These are phyloP conservation scores for Boloria selene DNA, from an alignment of 2,888 invertebrate species.

Conservation along the genomic window DNA sequence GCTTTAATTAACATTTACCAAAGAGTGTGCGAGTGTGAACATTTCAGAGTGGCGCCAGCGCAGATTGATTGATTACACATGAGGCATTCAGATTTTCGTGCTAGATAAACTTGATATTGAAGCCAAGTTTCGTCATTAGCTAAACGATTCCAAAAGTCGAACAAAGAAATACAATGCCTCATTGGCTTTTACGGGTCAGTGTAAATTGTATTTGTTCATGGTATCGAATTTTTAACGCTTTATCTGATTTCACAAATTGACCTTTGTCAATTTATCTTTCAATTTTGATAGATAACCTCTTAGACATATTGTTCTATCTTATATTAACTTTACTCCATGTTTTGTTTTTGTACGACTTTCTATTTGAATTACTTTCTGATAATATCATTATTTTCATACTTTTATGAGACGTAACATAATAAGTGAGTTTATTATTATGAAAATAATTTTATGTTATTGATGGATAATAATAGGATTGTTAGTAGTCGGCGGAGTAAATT, in stretches of 20 bases:
- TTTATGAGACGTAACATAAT: too few species aligned
- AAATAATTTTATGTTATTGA: constrained; percentile 35
- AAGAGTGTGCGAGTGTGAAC: constrained; percentile 32
- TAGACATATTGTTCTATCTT: not conserved
- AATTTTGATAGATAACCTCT: not conserved
- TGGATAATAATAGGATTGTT: constrained; percentile 44
- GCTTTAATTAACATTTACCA: constrained; percentile 41
- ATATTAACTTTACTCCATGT: not conserved
- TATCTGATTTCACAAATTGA: constrained; percentile 14
- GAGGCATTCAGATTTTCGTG: constrained; percentile 33
- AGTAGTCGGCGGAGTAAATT: constrained; percentile 43
- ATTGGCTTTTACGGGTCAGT: constrained; percentile 6
- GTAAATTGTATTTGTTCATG: constrained; percentile 12
- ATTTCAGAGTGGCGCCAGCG: constrained; percentile 38
- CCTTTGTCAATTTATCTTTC: constrained; percentile 8
- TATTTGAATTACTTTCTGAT: not conserved
- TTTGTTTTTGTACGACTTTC: not conserved
- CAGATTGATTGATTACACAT: constrained; percentile 42
- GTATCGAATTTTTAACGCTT: constrained; percentile 15
- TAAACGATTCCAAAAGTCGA: constrained; percentile 17
- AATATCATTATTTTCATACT: not conserved
- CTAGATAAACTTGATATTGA: constrained; percentile 33
- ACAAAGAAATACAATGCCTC: constrained; percentile 13
- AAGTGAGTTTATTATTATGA: not conserved
- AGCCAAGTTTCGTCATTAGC: constrained; percentile 32